phyloP scores from a whole-genome alignment of 2,113 vertebrate genomes.

The Caranx melampygus region DNA sequence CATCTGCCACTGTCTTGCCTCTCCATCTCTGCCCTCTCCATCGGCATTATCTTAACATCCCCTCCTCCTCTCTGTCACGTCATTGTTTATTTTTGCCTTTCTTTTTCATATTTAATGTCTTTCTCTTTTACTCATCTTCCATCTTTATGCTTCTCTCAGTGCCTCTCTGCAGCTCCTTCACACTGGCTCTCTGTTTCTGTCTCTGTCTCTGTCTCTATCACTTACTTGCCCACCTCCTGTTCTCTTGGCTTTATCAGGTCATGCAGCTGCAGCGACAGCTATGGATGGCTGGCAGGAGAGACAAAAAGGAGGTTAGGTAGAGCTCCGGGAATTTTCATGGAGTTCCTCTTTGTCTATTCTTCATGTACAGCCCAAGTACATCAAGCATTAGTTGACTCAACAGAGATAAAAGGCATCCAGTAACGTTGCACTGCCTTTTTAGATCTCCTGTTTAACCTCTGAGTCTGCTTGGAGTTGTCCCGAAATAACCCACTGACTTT shows the following conservation, averaged over 20 bases:
- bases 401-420: conserved; percentile 35
- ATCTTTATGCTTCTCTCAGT: neutral
- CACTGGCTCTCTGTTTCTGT: conserved; percentile 29
- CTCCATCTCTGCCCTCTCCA: conserved; percentile 49
- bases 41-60: conserved; percentile 22
- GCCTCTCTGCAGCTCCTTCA: conserved; percentile 1
- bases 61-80: conserved; percentile 21
- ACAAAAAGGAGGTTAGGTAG: conserved; percentile 60
- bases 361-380: conserved; percentile 21
- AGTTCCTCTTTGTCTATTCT: conserved; percentile 2
- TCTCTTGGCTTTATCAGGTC: conserved; percentile 62
- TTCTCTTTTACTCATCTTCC: conserved; percentile 31
- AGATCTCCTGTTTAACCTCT: conserved; percentile 35
- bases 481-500: conserved; percentile 51
- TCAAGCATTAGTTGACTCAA: conserved; percentile 15
- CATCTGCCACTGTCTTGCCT: conserved; percentile 64
- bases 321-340: conserved; percentile 42
- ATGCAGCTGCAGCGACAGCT: conserved; percentile 51
- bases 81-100: conserved; percentile 43
- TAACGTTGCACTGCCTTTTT: conserved; percentile 15
- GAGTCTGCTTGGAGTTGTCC: conserved; percentile 23
- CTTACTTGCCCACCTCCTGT: conserved; percentile 41
- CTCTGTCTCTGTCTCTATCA: conserved; percentile 51
- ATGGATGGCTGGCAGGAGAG: conserved; percentile 35
- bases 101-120: conserved; percentile 56